Evolutionary conservation across 2,113 vertebrate genomes (phyloP).

Genomic region (Chunga burmeisteri): DNA sequence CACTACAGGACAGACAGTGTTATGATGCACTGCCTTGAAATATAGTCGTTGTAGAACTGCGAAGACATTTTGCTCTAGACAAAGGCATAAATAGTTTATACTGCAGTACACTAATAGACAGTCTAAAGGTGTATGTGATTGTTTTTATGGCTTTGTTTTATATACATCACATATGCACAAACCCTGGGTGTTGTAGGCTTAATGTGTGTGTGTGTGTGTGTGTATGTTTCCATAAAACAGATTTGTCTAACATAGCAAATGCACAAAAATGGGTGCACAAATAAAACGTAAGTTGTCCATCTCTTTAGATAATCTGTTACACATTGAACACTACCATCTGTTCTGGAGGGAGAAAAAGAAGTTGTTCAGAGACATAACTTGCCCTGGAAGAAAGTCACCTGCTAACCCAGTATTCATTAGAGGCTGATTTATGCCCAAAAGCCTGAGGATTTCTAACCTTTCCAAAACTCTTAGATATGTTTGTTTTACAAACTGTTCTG

Average conservation of each 20-base stretch:
- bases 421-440: neutral
- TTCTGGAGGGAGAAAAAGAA: neutral
- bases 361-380: neutral
- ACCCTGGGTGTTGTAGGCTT: neutral
- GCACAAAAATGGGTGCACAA: neutral
- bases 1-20: neutral
- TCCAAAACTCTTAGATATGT: neutral
- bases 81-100: neutral
- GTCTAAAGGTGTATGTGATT: neutral
- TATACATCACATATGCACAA: neutral
- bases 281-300: neutral
- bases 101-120: neutral
- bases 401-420: neutral
- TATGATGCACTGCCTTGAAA: neutral
- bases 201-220: neutral
- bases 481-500: neutral
- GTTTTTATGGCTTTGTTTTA: neutral
- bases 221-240: neutral
- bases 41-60: neutral
- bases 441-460: neutral
- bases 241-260: neutral
- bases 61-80: neutral
- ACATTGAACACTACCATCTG: slow-evolving; percentile 22
- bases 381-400: slow-evolving; percentile 20
- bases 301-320: neutral